Evolutionary conservation across 30 jellyfish, hydroid and myxozoan genomes (phyloP).

Genomic region (Clytia hemisphaerica): DNA sequence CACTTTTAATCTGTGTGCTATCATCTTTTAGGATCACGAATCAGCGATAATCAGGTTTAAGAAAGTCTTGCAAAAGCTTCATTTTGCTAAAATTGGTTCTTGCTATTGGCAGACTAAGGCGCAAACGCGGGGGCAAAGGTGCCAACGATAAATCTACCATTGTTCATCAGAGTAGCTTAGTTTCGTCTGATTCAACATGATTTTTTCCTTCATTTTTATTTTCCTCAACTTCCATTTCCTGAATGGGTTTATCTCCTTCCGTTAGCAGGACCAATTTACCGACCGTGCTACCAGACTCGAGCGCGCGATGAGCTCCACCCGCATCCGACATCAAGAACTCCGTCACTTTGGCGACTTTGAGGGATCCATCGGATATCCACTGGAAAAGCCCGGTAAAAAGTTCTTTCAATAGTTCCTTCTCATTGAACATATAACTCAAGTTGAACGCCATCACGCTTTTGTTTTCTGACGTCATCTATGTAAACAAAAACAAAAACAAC

Average conservation of each 20-base stretch:
- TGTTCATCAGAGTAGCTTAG: too few species aligned
- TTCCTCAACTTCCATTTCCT: background rate
- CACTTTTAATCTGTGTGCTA: too few species aligned
- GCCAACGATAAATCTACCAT: too few species aligned
- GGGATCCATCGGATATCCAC: conserved; percentile 71
- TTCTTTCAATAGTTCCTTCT: conserved; percentile 49
- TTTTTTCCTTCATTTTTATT: background rate
- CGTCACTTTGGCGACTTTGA: conserved; percentile 72
- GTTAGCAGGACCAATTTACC: conserved; percentile 71
- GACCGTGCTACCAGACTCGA: conserved; percentile 75
- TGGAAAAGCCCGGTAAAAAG: conserved; percentile 39
- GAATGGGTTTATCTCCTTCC: conserved; percentile 21
- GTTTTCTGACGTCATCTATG: conserved; percentile 66
- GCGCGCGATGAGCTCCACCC: conserved; percentile 66
- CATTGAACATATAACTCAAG: conserved; percentile 58
- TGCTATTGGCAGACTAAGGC: too few species aligned
- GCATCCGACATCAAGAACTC: conserved; percentile 56
- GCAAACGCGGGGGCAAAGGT: too few species aligned
- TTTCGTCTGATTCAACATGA: background rate
- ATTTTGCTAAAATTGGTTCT: too few species aligned
- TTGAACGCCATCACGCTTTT: conserved; percentile 80
- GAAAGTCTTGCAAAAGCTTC: too few species aligned
- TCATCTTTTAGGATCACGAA: too few species aligned
- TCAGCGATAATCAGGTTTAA: too few species aligned
- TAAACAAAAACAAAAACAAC: background rate